Conservation (phyloP, 2,113 vertebrate genomes). For the Ctenodactylus gundi region DNA sequence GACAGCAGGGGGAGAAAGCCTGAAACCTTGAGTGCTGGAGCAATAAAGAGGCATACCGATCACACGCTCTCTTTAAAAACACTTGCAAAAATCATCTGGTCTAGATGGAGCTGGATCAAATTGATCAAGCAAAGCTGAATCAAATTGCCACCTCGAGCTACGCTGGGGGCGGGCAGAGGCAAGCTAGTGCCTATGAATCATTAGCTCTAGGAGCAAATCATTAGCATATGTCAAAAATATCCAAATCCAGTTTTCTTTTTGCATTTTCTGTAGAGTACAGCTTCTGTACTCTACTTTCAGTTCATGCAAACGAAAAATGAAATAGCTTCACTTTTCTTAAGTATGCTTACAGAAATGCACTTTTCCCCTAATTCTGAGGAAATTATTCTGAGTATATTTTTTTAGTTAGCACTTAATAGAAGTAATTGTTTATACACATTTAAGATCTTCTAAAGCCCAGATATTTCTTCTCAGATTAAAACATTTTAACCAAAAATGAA, state of each 20-base stretch:
- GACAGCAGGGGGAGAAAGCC: conserved; percentile 39
- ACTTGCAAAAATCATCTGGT: background rate
- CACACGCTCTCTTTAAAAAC: background rate
- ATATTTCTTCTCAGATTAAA: conserved; percentile 13
- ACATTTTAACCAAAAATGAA: conserved; percentile 23
- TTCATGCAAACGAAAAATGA: background rate
- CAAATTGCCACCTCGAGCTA: background rate
- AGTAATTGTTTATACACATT: background rate
- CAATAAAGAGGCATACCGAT: conserved; percentile 13
- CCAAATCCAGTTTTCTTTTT: background rate
- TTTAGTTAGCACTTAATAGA: background rate
- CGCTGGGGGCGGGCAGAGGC: background rate
- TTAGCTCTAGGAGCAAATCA: background rate
- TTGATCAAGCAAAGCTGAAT: background rate
- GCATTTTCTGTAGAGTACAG: background rate
- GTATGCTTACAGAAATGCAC: background rate
- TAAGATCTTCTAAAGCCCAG: background rate
- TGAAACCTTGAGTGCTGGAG: background rate
- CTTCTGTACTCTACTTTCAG: conserved; percentile 8
- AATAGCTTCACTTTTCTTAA: conserved; percentile 26
- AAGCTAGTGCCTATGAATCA: background rate
- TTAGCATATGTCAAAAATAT: background rate
- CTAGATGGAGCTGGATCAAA: background rate
- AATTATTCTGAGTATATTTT: background rate
- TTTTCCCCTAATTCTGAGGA: background rate